Evolutionary conservation across 2,113 vertebrate species (phyloP).

Genomic region (Chlorocebus sabaeus): DNA sequence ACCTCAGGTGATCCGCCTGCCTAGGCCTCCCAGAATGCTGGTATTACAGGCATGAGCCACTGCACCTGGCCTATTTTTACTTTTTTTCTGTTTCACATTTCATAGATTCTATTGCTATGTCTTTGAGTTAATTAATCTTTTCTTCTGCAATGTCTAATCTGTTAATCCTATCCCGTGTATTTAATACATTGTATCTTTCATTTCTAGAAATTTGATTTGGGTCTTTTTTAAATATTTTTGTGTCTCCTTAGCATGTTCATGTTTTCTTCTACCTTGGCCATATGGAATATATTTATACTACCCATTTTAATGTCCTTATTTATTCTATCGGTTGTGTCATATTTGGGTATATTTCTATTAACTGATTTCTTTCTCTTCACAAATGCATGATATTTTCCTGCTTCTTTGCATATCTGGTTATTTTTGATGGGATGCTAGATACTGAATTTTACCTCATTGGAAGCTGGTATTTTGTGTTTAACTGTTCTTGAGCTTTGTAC

Average conservation of each 20-base stretch:
- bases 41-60: too few relatives aligned
- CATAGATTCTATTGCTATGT: not conserved
- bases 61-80: not conserved
- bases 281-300: not conserved
- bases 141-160: not conserved
- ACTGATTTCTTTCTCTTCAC: not conserved
- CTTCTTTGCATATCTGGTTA: not conserved
- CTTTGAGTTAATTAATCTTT: constrained; percentile 13
- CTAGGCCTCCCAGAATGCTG: too few relatives aligned
- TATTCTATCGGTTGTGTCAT: not conserved
- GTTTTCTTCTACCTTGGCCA: not conserved
- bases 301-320: not conserved
- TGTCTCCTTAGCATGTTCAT: not conserved
- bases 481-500: constrained; percentile 32
- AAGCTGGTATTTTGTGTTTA: constrained; percentile 32
- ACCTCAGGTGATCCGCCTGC: too few relatives aligned
- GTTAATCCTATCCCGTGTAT: not conserved
- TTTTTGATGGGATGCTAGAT: not conserved
- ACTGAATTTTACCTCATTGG: constrained; percentile 10
- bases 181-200: not conserved
- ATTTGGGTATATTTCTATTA: constrained; percentile 9
- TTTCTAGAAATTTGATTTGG: not conserved
- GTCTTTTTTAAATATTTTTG: not conserved
- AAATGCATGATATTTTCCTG: constrained; percentile 2
- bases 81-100: constrained; percentile 11